Evolutionary conservation across 1,140 invertebrate species (phyloP), one percentile per base, ranked within the genome.

Genomic region (Scaptomyza pallida): DNA sequence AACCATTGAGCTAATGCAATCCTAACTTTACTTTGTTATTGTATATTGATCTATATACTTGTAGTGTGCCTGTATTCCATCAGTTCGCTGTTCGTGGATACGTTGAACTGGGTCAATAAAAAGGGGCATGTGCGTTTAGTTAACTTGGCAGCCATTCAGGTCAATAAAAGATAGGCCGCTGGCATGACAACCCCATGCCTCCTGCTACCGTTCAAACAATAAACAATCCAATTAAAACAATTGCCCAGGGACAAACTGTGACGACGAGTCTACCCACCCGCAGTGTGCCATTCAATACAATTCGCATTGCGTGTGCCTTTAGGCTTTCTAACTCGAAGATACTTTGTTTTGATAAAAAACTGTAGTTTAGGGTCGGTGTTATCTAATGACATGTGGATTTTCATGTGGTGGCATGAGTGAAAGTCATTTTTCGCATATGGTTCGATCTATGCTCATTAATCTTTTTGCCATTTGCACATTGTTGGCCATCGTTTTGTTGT

Each of bases 201-300:
- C 33, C 43, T 8, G 13, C 26, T 17, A 54, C 40, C 15, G 40
- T 60, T 55, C 5, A 44, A 16, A 3, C 59, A 37, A 86, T 86
- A 86, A 88, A 88, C 82, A 86, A 86, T 81, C 74, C 70, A 88
- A 81, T 86, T 88, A 86, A 86, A 88, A 72, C 77, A 86, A 86
- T 72, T 86, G 65, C 54, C 30, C 81, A 88, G 81, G 81, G 81
- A 76, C 81, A 72, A 13, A 37, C n/a, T 26, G 9, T 30, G 26
- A 75, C 72, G n/a, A 45, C 30, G 41, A 37, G 13, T 23, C n/a
- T 19, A 50, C 12, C 19, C 41, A 51, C 48, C 56, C 37, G 19
- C 56, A 50, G 43, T 15, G 63, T 26, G 23, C 23, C 52, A 8
- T 50, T 47, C 68, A 76, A 80, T 76, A 69, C 57, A 6, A 85